Percentiles rank a stretch among this genome's conserved stretches.
phyloP scores from a whole-genome alignment of 2,888 invertebrate species.

The Trichogramma dendrolimi region DNA sequence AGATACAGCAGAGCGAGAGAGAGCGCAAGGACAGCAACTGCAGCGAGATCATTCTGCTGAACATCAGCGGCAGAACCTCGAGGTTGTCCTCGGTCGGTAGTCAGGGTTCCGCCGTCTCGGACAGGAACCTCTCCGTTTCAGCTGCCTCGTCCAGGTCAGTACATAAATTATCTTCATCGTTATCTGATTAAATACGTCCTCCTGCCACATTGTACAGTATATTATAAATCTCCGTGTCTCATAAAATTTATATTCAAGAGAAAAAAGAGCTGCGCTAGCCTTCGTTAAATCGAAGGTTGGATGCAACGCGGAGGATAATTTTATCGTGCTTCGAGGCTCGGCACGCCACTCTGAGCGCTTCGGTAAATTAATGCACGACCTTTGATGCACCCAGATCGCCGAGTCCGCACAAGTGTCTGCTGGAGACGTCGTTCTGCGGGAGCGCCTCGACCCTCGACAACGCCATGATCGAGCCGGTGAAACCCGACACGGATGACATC shows the following conservation, averaged over 20 bases:
- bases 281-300: too few species aligned
- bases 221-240: too few species aligned
- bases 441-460: constrained; percentile 63
- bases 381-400: constrained; percentile 59
- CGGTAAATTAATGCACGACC: too few species aligned
- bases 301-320: too few species aligned
- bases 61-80: constrained; percentile 71
- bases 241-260: too few species aligned
- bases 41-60: constrained; percentile 71
- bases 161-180: neutral
- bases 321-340: too few species aligned
- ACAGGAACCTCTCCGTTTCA: constrained; percentile 46
- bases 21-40: constrained; percentile 71
- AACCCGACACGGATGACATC: constrained; percentile 58
- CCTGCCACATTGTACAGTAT: too few species aligned
- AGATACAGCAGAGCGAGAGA: constrained; percentile 55
- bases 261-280: too few species aligned
- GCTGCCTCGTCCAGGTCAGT: constrained; percentile 48
- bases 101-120: constrained; percentile 65
- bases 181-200: neutral
- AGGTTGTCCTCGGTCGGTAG: constrained; percentile 79
- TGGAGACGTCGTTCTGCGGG: constrained; percentile 88
- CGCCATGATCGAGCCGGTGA: constrained; percentile 48
- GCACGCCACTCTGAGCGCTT: too few species aligned
- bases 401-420: constrained; percentile 84